These are phyloP conservation scores for Ophioninae sp. DNA, from an alignment of 2,888 invertebrate species.

Conservation along the genomic window DNA sequence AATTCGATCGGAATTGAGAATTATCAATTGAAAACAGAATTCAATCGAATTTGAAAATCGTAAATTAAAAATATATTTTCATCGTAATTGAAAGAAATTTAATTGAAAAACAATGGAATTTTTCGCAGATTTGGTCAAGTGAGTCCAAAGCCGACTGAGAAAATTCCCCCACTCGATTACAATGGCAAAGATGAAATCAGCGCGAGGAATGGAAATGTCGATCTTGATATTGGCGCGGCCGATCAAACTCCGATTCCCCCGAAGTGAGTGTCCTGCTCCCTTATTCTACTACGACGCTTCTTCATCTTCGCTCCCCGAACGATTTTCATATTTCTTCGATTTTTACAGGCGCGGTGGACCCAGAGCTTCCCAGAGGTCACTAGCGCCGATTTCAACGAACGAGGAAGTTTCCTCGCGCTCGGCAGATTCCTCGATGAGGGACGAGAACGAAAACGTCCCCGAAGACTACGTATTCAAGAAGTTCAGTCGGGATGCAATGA, in stretches of 20 bases:
- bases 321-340: not conserved
- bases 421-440: conserved; percentile 67
- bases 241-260: conserved; percentile 74
- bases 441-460: conserved; percentile 76
- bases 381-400: conserved; percentile 54
- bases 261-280: conserved; percentile 61
- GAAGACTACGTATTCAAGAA: conserved; percentile 76
- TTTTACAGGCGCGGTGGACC: conserved; percentile 71
- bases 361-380: conserved; percentile 73
- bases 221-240: conserved; percentile 63
- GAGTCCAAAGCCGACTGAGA: conserved; percentile 73
- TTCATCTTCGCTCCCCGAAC: not conserved
- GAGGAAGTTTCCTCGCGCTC: conserved; percentile 61
- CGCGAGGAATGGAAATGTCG: conserved; percentile 63
- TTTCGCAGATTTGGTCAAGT: conserved; percentile 75
- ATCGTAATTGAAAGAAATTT: too few species aligned
- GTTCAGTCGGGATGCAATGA: conserved; percentile 73
- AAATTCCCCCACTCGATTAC: conserved; percentile 73
- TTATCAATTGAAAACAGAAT: too few species aligned
- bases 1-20: too few species aligned
- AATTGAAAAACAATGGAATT: too few species aligned
- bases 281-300: not conserved
- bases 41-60: too few species aligned
- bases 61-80: too few species aligned
- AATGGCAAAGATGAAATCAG: conserved; percentile 63